phyloP scores from a whole-genome alignment of 2,888 invertebrate genomes.

The Acanthosepion pharaonis region DNA sequence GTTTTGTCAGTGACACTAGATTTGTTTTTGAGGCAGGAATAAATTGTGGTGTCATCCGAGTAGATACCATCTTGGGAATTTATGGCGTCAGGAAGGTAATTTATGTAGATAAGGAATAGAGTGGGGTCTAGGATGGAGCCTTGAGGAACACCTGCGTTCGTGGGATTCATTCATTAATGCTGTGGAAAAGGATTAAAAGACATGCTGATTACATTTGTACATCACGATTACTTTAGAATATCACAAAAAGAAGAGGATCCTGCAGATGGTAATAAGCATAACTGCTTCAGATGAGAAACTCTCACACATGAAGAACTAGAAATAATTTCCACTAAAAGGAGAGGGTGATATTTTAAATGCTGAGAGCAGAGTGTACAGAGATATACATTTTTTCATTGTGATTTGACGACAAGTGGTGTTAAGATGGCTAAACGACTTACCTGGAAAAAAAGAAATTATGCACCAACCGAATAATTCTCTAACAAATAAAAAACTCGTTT shows the following conservation, averaged over 20 bases:
- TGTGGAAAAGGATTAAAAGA: not conserved
- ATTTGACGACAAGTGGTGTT: not conserved
- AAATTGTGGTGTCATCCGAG: too few species aligned
- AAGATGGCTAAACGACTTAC: too few species aligned
- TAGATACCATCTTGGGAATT: too few species aligned
- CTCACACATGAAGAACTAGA: not conserved
- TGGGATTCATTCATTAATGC: conserved; percentile 33
- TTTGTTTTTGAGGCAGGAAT: too few species aligned
- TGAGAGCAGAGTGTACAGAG: not conserved
- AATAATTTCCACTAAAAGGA: not conserved
- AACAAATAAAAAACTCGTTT: too few species aligned
- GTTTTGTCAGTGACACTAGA: too few species aligned
- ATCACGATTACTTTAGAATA: not conserved
- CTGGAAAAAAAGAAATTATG: too few species aligned
- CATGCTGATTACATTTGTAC: not conserved
- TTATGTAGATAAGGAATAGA: too few species aligned
- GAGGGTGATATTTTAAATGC: not conserved
- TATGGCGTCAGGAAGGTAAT: too few species aligned
- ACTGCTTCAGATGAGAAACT: not conserved
- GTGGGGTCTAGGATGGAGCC: too few species aligned
- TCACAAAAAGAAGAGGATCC: not conserved
- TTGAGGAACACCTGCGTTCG: too few species aligned
- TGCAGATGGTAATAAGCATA: not conserved
- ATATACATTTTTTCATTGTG: not conserved
- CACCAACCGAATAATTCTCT: too few species aligned